Base-by-base conservation (phyloP, 2,113 vertebrate species). In the Deroptyus accipitrinus region DNA sequence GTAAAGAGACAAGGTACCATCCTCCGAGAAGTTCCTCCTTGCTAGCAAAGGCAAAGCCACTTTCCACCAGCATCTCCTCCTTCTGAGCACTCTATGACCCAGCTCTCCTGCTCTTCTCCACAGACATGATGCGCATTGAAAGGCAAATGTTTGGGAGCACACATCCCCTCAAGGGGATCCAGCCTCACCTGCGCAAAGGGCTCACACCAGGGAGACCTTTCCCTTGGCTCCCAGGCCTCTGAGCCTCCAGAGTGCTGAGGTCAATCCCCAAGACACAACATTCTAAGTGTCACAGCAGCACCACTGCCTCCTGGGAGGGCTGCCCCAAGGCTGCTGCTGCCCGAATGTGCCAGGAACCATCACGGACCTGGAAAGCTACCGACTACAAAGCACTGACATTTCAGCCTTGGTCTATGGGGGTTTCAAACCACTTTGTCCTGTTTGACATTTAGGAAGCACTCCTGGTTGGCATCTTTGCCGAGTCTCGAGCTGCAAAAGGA, bases 401-500 rank as follows among this genome's bases (percentile, higher is more conserved):
- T 84, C 64, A 9, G 13, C 64, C 84, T 57, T 0, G 0, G 28
- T 69, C 79, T 57, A 54, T 76, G 52, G n/a, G 55, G 41, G 20
- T 61, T 92, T 74, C 9, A 63, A 92, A 95, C 73, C 54, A 63
- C 76, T 79, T 83, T 52, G 83, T 74, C 84, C 89, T 49, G 49
- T 72, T 9, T 68, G 68, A 73, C 83, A 75, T 88, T 73, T 78
- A 86, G 46, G 42, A 93, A 66, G 35, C 37, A 7, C 61, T 82
- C 64, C 57, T 12, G 33, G 30, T 25, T 76, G 69, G 64, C 3
- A 1, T 49, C 79, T 86, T 83, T 92, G 74, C 81, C 87, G 92
- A 96, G 90, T 81, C 82, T 94, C 86, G 83, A 95, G 90, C 42
- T 88, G 78, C 79, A 77, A 82, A 94, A n/a, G 23, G 55, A 95